phyloP scores from a whole-genome alignment of 2,113 vertebrate species.

The Rhinolophus sinicus region DNA sequence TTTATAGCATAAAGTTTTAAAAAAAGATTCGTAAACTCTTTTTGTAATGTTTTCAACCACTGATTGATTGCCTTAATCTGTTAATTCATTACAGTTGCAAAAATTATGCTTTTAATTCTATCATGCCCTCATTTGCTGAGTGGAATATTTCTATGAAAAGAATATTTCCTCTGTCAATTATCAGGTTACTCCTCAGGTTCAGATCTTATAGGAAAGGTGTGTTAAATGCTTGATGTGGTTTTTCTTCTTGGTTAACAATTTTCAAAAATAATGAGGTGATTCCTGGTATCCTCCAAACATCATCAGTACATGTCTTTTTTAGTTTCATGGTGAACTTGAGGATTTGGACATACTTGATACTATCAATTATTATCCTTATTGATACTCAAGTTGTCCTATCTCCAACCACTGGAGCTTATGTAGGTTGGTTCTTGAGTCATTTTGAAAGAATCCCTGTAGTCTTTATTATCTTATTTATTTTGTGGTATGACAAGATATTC shows the following conservation, averaged over 20 bases:
- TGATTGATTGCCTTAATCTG: neutral
- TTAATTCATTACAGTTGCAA: neutral
- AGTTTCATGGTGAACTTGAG: neutral
- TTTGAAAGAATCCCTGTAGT: neutral
- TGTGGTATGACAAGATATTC: neutral
- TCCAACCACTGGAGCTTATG: neutral
- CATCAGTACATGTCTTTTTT: neutral
- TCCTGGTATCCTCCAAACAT: neutral
- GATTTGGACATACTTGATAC: neutral
- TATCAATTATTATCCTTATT: neutral
- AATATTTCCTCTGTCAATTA: neutral
- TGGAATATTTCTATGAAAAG: neutral
- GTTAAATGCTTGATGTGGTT: neutral
- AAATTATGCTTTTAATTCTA: neutral
- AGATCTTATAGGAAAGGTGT: neutral
- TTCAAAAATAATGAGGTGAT: neutral
- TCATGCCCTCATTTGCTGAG: neutral
- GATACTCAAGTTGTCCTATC: neutral
- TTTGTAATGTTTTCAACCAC: neutral
- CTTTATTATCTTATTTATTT: neutral
- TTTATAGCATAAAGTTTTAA: neutral
- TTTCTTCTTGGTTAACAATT: neutral
- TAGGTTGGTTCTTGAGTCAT: neutral
- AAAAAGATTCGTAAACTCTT: neutral
- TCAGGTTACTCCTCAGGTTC: neutral